Evolutionary conservation across 2,888 invertebrate genomes (phyloP), one percentile per base, ranked within the genome.

Genomic region (Eilema griseolum): DNA sequence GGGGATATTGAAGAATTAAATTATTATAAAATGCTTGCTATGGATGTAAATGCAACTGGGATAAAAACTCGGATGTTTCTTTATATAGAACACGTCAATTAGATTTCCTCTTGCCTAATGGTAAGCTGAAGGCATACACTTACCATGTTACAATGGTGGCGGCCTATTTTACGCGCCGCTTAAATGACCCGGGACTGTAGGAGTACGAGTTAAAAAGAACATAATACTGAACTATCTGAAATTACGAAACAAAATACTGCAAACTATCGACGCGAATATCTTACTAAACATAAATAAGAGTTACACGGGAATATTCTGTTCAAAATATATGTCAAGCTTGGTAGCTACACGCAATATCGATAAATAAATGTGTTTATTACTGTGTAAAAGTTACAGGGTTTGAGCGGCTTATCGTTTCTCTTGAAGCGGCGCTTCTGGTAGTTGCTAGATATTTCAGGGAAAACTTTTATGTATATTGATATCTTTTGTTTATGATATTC

Each of bases 341-440:
- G 52, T 52, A 52, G n/a, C 62, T 67, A 33, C 67, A 64, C 72
- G 64, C 60, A 57, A 33, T 80, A 66, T 74, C 76, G 64, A 69
- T 73, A 71, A 60, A 37, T 62, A 79, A 66, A 70, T 71, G 72
- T 68, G 72, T 69, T 76, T 72, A 73, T 73, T 76, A 59, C 61
- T 23, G 41, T 31, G 37, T 20, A 69, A 71, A 82, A 76, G 66
- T 82, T 77, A 57, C 60, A 10, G 16, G 70, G 41, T 73, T 70
- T 3, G n/a, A 67, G 28, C 61, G 37, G 66, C 24, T 59, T 63
- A 62, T 72, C 31, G 64, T 56, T 61, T 16, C 11, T 31, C n/a
- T 61, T 41, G 24, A 37, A 70, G 64, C 67, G 69, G 37, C 63
- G n/a, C n/a, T n/a, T n/a, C n/a, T 68, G 62, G 69, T 77, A 69